Evolutionary conservation across 2,113 vertebrate genomes (phyloP).

Genomic region (Balaenoptera acutorostrata): DNA sequence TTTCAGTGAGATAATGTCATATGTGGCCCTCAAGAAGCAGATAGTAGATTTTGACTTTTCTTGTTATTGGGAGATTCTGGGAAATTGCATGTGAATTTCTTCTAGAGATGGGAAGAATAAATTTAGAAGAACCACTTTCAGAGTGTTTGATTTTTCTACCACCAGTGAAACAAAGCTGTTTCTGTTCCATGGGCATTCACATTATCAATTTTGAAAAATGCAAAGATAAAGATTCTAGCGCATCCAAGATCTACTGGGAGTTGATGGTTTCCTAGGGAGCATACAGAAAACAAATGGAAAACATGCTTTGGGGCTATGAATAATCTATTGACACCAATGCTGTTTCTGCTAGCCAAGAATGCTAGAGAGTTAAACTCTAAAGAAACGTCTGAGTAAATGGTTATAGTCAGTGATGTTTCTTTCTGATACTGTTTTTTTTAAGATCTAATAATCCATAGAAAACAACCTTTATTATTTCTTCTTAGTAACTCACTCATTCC

Average conservation of each 20-base stretch:
- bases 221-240: constrained; percentile 3
- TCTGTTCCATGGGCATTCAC: neutral
- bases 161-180: neutral
- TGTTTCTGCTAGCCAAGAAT: constrained; percentile 41
- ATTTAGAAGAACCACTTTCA: neutral
- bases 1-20: neutral
- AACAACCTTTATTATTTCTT: neutral
- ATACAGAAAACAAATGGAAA: constrained; percentile 56
- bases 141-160: neutral
- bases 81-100: constrained; percentile 1
- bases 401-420: neutral
- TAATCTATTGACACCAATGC: neutral
- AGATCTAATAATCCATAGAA: neutral
- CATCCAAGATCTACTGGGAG: neutral
- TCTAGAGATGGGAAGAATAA: neutral
- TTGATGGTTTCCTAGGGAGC: constrained; percentile 49
- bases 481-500: neutral
- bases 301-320: neutral
- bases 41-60: neutral
- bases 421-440: neutral
- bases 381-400: neutral
- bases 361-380: neutral
- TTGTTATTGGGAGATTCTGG: neutral
- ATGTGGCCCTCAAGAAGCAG: neutral
- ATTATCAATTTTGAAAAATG: neutral